Evolutionary conservation across 2,888 invertebrate genomes (phyloP), one percentile per base, ranked within the genome.

Genomic region (Hydropsyche betteni): DNA sequence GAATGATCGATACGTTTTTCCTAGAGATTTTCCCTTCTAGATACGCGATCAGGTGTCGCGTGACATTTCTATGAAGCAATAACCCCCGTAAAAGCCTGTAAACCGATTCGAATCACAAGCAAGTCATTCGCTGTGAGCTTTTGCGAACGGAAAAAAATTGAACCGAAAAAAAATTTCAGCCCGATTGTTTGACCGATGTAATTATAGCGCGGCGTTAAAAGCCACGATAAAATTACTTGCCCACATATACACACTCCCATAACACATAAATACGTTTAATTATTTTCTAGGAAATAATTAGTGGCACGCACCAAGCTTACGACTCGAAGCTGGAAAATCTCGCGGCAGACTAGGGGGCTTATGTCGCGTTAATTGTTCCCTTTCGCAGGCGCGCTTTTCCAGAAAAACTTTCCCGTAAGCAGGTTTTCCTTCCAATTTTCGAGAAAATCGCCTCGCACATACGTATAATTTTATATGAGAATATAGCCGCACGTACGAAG

Each of bases 61-160:
- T 70, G 70, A 52, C 38, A 70, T 70, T 70, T 70, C 34, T 34
- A 70, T 52, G 33, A 70, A 70, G 70, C 70, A 70, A 44, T 70
- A 14, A 14, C 6, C 53, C 70, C 24, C 33, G 36, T 8, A 12
- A 34, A 12, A 68, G n/a, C 14, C 24, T 58, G 58, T 33, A 24
- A 55, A 55, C 55, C 5, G 70, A 70, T 70, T 34, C 5, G 34
- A 70, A 70, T 70, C 70, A 14, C 70, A 34, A 51, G 70, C 70
- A 52, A 70, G 70, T 70, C 70, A 70, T 70, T 52, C 53, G n/a
- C 34, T 12, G 61, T 12, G 6, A 68, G 38, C 36, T 68, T 68
- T 34, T 14, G 68, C 44, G 44, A 44, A 24, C 24, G 24, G 24
- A 24, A 44, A 44, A 44, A 44, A 44, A 8, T 44, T 8, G 10